Evolutionary conservation across 2,113 vertebrate genomes (phyloP).

Genomic region (Hippocampus comes): DNA sequence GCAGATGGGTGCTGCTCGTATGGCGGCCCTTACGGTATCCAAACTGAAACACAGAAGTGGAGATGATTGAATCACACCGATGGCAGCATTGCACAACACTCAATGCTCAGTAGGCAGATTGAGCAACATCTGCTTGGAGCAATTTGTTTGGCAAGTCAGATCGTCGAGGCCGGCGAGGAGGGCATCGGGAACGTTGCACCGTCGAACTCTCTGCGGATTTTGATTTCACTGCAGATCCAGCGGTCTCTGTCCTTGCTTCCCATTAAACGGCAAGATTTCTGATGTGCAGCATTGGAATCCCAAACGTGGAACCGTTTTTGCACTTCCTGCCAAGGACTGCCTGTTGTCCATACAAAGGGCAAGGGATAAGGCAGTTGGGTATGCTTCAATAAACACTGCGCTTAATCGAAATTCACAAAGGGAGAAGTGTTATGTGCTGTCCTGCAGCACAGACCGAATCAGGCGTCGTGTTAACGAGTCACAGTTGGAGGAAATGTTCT

Average conservation of each 20-base stretch:
- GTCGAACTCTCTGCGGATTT: conserved; percentile 27
- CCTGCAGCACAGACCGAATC: conserved; percentile 54
- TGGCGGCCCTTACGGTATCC: conserved; percentile 50
- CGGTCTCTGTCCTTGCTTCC: conserved; percentile 24
- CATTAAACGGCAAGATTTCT: conserved; percentile 17
- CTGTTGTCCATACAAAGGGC: conserved; percentile 30
- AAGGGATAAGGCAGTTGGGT: conserved; percentile 31
- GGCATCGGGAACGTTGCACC: conserved; percentile 24
- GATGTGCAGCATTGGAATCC: conserved; percentile 14
- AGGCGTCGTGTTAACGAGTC: conserved; percentile 49
- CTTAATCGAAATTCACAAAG: conserved; percentile 47
- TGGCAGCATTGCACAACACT: conserved; percentile 18
- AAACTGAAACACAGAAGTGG: conserved; percentile 44
- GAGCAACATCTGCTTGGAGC: conserved; percentile 61
- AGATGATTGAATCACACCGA: conserved; percentile 21
- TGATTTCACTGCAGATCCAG: background rate
- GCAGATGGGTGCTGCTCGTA: conserved; percentile 25
- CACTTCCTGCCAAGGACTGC: conserved; percentile 28
- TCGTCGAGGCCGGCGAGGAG: conserved; percentile 35
- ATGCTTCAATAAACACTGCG: conserved; percentile 41
- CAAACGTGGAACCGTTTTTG: conserved; percentile 24
- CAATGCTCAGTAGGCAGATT: conserved; percentile 57
- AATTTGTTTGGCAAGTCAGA: conserved; percentile 63
- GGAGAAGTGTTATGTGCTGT: conserved; percentile 27
- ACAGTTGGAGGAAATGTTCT: conserved; percentile 27